These are phyloP conservation scores for Drosophila tsacasi DNA, from an alignment of 1,140 invertebrate species.

Conservation along the genomic window DNA sequence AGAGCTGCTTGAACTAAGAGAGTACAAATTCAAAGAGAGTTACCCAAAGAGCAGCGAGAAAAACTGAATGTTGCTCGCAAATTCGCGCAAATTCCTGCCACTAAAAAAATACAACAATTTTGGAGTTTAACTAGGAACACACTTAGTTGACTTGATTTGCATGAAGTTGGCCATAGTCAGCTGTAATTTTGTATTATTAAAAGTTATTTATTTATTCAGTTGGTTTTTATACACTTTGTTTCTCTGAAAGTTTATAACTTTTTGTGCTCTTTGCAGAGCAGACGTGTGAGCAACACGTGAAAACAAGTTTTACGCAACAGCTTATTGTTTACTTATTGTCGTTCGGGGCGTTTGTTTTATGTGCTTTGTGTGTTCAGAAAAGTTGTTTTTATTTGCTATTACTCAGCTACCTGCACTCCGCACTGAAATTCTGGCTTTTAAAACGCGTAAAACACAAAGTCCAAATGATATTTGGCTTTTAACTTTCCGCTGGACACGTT, in stretches of 20 bases:
- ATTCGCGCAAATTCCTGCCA: constrained; percentile 44
- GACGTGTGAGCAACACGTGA: constrained; percentile 65
- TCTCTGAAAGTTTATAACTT: constrained; percentile 23
- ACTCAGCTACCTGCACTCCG: constrained; percentile 57
- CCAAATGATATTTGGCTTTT: constrained; percentile 2
- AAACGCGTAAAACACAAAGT: constrained; percentile 53
- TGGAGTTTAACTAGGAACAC: constrained; percentile 17
- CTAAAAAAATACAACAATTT: constrained; percentile 13
- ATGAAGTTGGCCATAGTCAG: constrained; percentile 45
- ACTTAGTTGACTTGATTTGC: constrained; percentile 10
- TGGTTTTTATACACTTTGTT: constrained; percentile 33
- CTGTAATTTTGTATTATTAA: constrained; percentile 19
- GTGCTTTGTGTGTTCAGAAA: constrained; percentile 24
- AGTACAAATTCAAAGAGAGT: constrained; percentile 23
- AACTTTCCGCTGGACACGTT: constrained; percentile 68
- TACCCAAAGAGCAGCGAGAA: constrained; percentile 38
- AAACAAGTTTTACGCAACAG: constrained; percentile 79
- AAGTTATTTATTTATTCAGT: constrained; percentile 20
- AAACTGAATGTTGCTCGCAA: constrained; percentile 10
- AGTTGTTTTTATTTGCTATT: constrained; percentile 34
- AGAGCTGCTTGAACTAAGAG: constrained; percentile 38
- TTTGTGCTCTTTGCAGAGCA: constrained; percentile 44
- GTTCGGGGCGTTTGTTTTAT: constrained; percentile 13
- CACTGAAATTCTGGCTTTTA: constrained; percentile 22
- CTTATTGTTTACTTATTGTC: constrained; percentile 36